Percentiles rank a stretch among this genome's conserved stretches.
Conservation (phyloP, 2,888 invertebrate genomes). For the Hirtodrosophila histrioides region DNA sequence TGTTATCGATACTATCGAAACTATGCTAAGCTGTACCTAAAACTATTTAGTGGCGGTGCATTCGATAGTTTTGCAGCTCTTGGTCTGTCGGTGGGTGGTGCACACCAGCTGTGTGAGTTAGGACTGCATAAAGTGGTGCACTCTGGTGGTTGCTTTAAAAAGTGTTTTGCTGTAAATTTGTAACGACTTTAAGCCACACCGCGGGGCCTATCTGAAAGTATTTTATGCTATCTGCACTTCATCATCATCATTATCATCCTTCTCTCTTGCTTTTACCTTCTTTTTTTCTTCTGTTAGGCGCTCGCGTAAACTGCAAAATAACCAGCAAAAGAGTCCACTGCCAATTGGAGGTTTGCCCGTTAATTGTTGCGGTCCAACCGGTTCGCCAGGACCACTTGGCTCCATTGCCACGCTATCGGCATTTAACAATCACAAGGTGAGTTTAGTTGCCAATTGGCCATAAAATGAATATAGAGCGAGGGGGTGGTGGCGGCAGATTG, state of each 20-base stretch:
- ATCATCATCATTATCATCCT: conserved; percentile 29
- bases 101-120: no score
- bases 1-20: no score
- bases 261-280: conserved; percentile 6
- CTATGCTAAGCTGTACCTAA: no score
- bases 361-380: conserved; percentile 92
- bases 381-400: conserved; percentile 92
- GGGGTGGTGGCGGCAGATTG: neutral
- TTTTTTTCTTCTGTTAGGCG: conserved; percentile 84
- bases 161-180: no score
- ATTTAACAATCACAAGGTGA: conserved; percentile 92
- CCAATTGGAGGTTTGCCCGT: conserved; percentile 91
- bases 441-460: conserved; percentile 63
- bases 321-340: conserved; percentile 88
- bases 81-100: no score
- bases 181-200: no score
- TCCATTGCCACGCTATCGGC: conserved; percentile 93
- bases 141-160: no score
- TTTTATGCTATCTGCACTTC: conserved; percentile 30
- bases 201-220: neutral
- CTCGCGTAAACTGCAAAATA: conserved; percentile 90
- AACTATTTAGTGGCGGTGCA: no score
- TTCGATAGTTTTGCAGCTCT: no score
- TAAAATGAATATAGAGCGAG: conserved; percentile 16
- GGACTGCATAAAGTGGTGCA: no score